Evolutionary conservation across 2,113 vertebrate species (phyloP).

Genomic region (Sturnira hondurensis): DNA sequence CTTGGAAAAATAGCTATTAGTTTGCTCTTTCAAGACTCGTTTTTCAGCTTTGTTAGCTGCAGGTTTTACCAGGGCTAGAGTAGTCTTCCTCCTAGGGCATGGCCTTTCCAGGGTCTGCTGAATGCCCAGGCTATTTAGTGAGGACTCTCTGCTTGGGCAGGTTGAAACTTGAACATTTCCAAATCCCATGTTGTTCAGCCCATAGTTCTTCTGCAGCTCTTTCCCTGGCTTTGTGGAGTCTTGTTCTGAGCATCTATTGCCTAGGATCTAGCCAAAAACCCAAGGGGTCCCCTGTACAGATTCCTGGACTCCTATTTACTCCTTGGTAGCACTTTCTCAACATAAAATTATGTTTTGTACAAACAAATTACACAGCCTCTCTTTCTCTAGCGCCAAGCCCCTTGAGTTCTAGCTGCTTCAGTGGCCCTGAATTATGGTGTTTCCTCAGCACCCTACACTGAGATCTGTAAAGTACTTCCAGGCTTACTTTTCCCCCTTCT

Average conservation of each 20-base stretch:
- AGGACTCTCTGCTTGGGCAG: not conserved
- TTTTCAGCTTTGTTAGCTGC: conserved; percentile 8
- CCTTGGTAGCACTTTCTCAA: not conserved
- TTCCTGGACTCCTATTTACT: not conserved
- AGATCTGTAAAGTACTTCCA: not conserved
- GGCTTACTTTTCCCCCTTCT: not conserved
- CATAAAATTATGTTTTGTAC: conserved; percentile 22
- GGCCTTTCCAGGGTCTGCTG: not conserved
- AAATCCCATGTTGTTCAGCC: not conserved
- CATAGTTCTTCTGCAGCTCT: not conserved
- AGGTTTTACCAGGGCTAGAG: not conserved
- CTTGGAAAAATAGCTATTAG: not conserved
- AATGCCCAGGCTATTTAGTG: not conserved
- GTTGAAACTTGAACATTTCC: not conserved
- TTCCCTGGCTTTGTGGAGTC: not conserved
- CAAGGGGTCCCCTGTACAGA: not conserved
- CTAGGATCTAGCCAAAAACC: not conserved
- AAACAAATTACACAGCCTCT: not conserved
- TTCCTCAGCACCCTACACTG: not conserved
- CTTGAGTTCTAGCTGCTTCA: not conserved
- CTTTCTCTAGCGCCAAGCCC: not conserved
- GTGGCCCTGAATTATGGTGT: not conserved
- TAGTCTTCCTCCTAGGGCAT: not conserved
- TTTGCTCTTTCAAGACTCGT: not conserved
- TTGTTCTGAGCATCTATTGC: not conserved